Percentiles rank a stretch among this genome's conserved stretches.
These are phyloP conservation scores for Horisme vitalbata DNA, from an alignment of 2,888 invertebrate species.

Conservation along the genomic window DNA sequence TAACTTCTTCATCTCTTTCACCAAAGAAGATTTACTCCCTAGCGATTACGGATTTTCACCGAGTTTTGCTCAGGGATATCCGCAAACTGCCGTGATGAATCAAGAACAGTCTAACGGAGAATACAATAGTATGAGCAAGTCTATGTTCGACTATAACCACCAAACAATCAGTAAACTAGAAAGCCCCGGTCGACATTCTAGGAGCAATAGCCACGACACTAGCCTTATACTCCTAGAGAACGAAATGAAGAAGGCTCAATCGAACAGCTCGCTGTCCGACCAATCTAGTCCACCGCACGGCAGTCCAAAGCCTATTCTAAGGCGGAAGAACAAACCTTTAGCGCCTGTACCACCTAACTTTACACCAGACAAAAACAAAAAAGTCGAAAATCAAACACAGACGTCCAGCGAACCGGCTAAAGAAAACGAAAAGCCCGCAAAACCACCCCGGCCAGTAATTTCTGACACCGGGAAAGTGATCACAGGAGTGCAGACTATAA, in stretches of 20 bases:
- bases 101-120: conserved; percentile 73
- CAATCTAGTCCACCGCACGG: conserved; percentile 87
- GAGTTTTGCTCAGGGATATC: conserved; percentile 64
- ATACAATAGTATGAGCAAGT: conserved; percentile 66
- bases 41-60: conserved; percentile 74
- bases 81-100: conserved; percentile 67
- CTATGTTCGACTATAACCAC: conserved; percentile 63
- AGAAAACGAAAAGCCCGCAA: conserved; percentile 81
- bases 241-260: conserved; percentile 84
- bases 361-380: conserved; percentile 74
- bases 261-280: conserved; percentile 86
- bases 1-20: conserved; percentile 86
- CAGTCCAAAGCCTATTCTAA: conserved; percentile 87
- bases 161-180: conserved; percentile 13
- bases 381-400: conserved; percentile 45
- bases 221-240: conserved; percentile 76
- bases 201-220: conserved; percentile 84
- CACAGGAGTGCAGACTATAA: conserved; percentile 83
- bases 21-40: conserved; percentile 81
- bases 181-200: conserved; percentile 70
- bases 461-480: conserved; percentile 76
- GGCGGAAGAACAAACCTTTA: conserved; percentile 89
- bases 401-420: conserved; percentile 34
- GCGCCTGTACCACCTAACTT: conserved; percentile 87
- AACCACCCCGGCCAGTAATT: conserved; percentile 84